Evolutionary conservation across 2,888 invertebrate genomes (phyloP), one percentile per base, ranked within the genome.

Genomic region (Hedya salicella): DNA sequence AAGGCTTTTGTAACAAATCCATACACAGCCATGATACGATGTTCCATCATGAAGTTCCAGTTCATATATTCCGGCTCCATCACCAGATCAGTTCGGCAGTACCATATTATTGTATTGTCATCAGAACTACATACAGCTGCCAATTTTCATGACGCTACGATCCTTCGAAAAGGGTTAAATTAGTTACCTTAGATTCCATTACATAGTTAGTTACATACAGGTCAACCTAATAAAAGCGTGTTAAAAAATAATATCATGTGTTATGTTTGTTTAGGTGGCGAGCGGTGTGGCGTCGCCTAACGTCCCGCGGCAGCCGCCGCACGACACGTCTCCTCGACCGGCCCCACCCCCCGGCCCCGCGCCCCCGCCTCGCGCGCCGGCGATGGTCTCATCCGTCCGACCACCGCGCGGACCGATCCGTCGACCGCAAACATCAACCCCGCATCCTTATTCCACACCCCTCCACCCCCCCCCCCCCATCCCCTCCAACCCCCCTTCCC

Each of bases 241-340:
- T 6, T 25, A 25, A 25, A 25, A 25, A 25, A 25, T 6, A 1
- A 25, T 3, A 25, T 6, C 50, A 4, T 32, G 4, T 46, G 2
- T 57, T 46, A 9, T 30, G 8, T 17, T 11, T 19, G 4, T 4
- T 8, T 81, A 92, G 92, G 92, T 91, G 92, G 92, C 91, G 92
- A 91, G 90, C 88, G 91, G 90, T 87, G 90, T 88, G 87, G 90
- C 86, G 89, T 86, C 87, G 87, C 81, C 80, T 82, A 83, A 81
- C 78, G 81, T 75, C 75, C 72, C 70, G 64, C 67, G 61, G 73
- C 74, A 76, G 64, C 77, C 75, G 75, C 75, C 74, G 73, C 69
- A 25, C 69, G 61, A 68, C 70, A 64, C 70, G 65, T 69, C 74
- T 71, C 70, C 74, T 73, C 69, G 62, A 70, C 63, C 71, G 73